These are phyloP conservation scores for Ciconia boyciana DNA, from an alignment of 2,113 vertebrate genomes.

Conservation along the genomic window DNA sequence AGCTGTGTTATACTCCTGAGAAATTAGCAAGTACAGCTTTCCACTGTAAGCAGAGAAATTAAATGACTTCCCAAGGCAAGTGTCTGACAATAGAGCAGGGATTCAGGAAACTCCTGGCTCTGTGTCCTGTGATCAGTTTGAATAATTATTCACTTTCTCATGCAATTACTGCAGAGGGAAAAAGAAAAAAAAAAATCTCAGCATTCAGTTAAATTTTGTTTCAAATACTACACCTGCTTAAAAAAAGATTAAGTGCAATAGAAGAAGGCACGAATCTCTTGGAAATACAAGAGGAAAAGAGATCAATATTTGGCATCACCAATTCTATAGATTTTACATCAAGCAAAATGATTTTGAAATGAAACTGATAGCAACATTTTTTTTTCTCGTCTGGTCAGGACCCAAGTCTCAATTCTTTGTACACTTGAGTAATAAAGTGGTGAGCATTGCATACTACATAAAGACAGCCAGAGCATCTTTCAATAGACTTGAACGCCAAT, in stretches of 20 bases:
- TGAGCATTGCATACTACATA: background rate
- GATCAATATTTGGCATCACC: slow-evolving; percentile 24
- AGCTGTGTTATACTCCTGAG: background rate
- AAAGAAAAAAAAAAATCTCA: background rate
- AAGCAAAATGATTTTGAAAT: background rate
- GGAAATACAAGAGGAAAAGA: background rate
- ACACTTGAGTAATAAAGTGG: background rate
- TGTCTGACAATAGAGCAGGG: slow-evolving; percentile 7
- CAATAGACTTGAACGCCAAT: background rate
- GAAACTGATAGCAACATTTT: background rate
- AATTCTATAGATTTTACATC: background rate
- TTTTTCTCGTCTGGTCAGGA: background rate
- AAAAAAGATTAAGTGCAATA: background rate
- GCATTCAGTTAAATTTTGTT: background rate
- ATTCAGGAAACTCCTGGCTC: background rate
- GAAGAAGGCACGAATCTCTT: background rate
- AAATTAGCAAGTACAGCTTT: slow-evolving; percentile 20
- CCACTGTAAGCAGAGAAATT: slow-evolving; percentile 7
- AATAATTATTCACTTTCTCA: background rate
- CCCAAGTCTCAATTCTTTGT: background rate
- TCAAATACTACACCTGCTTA: background rate
- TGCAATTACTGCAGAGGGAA: background rate
- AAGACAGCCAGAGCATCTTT: background rate
- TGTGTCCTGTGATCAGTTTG: background rate
- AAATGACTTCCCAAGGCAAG: slow-evolving; percentile 21